These are phyloP conservation scores for Noturus placidus DNA, from an alignment of 2,113 vertebrate species.

Conservation along the genomic window DNA sequence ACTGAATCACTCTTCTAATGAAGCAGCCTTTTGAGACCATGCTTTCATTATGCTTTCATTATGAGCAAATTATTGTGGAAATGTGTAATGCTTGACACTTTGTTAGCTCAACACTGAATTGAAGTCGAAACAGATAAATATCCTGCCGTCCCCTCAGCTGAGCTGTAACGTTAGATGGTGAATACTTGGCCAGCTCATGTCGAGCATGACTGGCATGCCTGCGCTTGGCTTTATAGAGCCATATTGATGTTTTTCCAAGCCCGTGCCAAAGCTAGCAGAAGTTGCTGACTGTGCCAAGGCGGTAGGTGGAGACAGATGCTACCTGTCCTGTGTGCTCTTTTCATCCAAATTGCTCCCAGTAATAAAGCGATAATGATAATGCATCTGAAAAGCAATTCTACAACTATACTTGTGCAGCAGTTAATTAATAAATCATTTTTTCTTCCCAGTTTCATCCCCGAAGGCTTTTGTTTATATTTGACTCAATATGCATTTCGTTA, in stretches of 20 bases:
- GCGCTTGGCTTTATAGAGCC: slow-evolving; percentile 74
- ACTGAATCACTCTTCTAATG: too few relatives aligned
- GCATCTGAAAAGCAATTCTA: slow-evolving; percentile 68
- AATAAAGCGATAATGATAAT: slow-evolving; percentile 76
- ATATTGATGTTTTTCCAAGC: slow-evolving; percentile 77
- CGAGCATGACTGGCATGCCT: slow-evolving; percentile 76
- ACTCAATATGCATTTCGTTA: slow-evolving; percentile 32
- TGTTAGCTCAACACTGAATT: slow-evolving; percentile 31
- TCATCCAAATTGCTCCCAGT: slow-evolving; percentile 72
- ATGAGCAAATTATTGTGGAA: slow-evolving; percentile 13
- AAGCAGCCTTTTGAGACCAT: background rate
- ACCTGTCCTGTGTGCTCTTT: slow-evolving; percentile 72
- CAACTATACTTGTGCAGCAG: slow-evolving; percentile 63
- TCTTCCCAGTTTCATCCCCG: too few relatives aligned
- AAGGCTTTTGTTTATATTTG: slow-evolving; percentile 46
- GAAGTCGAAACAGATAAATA: slow-evolving; percentile 20
- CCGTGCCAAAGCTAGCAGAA: slow-evolving; percentile 77
- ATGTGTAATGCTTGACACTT: slow-evolving; percentile 14
- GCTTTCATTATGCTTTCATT: background rate
- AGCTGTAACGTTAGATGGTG: slow-evolving; percentile 42
- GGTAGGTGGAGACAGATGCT: slow-evolving; percentile 80
- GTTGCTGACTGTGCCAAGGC: slow-evolving; percentile 75
- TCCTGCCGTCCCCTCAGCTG: slow-evolving; percentile 10
- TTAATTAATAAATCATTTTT: slow-evolving; percentile 43
- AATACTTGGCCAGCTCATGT: slow-evolving; percentile 57